phyloP scores from a whole-genome alignment of 1,140 invertebrate species.

The Heliconius congener region DNA sequence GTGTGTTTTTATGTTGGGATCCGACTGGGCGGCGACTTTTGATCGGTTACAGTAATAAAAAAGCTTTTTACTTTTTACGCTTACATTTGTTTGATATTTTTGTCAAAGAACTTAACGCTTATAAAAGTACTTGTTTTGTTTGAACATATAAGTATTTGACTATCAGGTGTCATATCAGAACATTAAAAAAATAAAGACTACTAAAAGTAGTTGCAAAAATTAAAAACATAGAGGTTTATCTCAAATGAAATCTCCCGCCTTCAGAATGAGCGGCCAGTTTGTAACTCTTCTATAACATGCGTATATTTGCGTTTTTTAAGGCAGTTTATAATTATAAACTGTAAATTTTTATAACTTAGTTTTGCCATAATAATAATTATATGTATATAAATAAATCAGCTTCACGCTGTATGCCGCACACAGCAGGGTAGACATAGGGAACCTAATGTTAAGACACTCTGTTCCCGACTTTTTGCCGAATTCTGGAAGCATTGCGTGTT shows the following conservation, averaged over 20 bases:
- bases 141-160: conserved; percentile 1
- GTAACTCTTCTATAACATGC: not conserved
- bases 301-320: not conserved
- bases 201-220: conserved; percentile 11
- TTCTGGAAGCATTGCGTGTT: no score
- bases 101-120: not conserved
- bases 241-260: conserved; percentile 14
- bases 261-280: not conserved
- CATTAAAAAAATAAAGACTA: conserved; percentile 4
- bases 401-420: no score
- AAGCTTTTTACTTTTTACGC: conserved; percentile 22
- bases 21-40: conserved; percentile 18
- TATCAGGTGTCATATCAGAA: conserved; percentile 21
- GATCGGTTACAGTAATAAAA: conserved; percentile 7
- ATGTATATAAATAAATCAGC: no score
- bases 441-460: no score
- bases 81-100: conserved; percentile 15
- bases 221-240: conserved; percentile 12
- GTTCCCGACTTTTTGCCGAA: no score
- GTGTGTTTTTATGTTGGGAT: conserved; percentile 18
- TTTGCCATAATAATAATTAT: no score
- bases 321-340: not conserved
- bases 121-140: conserved; percentile 11
- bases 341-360: no score
- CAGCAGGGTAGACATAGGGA: no score